Conservation (phyloP, 2,888 invertebrate genomes). For the Ophioninae sp. region DNA sequence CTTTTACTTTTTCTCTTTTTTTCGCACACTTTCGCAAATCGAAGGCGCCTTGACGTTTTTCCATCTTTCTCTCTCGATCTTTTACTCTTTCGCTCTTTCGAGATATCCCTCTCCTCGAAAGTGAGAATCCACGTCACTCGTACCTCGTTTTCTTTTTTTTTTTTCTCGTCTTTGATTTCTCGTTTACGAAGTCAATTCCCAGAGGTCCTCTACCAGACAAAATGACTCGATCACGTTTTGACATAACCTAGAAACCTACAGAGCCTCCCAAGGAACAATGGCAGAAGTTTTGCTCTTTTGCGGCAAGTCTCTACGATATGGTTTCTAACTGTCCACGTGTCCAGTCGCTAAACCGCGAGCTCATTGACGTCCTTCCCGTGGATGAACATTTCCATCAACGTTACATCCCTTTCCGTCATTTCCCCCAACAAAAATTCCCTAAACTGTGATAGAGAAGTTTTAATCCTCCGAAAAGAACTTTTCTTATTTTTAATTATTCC, state of each 20-base stretch:
- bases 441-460: too few species aligned
- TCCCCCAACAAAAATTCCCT: too few species aligned
- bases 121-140: constrained; percentile 69
- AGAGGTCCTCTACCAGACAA: neutral
- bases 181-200: neutral
- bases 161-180: neutral
- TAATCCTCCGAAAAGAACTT: too few species aligned
- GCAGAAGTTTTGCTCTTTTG: too few species aligned
- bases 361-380: too few species aligned
- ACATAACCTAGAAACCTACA: neutral
- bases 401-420: too few species aligned
- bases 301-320: too few species aligned
- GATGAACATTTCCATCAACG: too few species aligned
- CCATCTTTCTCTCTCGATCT: neutral
- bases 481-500: too few species aligned
- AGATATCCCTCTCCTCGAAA: neutral
- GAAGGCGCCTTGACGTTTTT: constrained; percentile 24
- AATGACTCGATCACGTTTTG: neutral
- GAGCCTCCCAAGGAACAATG: too few species aligned
- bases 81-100: constrained; percentile 76
- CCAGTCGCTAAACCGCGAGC: too few species aligned
- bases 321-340: too few species aligned
- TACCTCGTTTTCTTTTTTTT: neutral
- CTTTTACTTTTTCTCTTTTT: constrained; percentile 37
- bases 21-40: constrained; percentile 22